A percentile compares a stretch with the other conserved stretches of the same genome.
phyloP scores from a whole-genome alignment of 2,888 invertebrate genomes.

The Nemurella pictetii region DNA sequence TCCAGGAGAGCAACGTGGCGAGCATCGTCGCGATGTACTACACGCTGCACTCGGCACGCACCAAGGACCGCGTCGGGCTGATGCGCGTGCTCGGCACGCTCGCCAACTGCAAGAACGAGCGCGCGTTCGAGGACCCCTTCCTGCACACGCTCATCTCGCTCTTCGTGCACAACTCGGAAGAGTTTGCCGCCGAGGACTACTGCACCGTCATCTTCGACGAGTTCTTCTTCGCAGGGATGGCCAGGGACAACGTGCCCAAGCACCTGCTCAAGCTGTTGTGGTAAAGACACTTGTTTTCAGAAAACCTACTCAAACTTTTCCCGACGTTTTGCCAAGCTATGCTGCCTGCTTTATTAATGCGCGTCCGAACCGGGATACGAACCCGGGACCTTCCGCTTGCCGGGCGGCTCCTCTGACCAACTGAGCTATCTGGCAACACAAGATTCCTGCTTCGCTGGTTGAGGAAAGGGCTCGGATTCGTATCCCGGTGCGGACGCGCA shows the following conservation, averaged over 20 bases:
- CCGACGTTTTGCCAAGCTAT: no score
- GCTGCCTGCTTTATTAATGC: no score
- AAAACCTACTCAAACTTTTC: no score
- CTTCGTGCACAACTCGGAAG: slow-evolving; percentile 86
- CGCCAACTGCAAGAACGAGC: slow-evolving; percentile 86
- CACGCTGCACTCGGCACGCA: slow-evolving; percentile 82
- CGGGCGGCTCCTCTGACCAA: no score
- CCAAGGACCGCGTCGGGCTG: slow-evolving; percentile 77
- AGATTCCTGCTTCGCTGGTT: no score
- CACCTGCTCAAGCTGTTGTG: slow-evolving; percentile 89
- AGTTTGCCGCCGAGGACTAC: slow-evolving; percentile 91
- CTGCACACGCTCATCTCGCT: slow-evolving; percentile 86
- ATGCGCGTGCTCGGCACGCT: slow-evolving; percentile 87
- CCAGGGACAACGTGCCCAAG: slow-evolving; percentile 87
- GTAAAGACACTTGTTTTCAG: no score
- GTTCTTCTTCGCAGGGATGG: slow-evolving; percentile 88
- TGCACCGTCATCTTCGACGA: slow-evolving; percentile 95
- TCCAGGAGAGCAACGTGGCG: slow-evolving; percentile 88
- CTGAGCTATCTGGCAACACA: no score
- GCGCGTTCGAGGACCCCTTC: slow-evolving; percentile 94
- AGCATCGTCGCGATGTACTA: slow-evolving; percentile 95
- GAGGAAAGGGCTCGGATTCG: no score
- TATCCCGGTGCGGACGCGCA: no score
- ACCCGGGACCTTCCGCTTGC: no score
- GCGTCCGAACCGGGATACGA: no score